Evolutionary conservation across 2,113 vertebrate genomes (phyloP).

Genomic region (Gobius niger): DNA sequence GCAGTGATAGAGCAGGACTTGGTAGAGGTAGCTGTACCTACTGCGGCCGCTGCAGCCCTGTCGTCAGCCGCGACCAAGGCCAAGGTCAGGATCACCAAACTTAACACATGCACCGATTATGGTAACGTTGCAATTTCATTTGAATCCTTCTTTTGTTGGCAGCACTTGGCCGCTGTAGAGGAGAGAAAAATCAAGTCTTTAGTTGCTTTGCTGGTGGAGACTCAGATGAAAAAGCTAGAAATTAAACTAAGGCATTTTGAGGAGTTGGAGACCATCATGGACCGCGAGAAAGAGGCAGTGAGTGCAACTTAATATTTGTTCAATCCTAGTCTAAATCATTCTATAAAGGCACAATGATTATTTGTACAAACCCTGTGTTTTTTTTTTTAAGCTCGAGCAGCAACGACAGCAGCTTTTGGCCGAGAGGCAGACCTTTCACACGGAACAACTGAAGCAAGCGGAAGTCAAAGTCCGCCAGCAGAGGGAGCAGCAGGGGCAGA

Average conservation of each 20-base stretch:
- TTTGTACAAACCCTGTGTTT: not conserved
- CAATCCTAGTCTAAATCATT: not conserved
- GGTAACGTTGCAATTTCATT: not conserved
- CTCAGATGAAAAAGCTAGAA: conserved; percentile 98
- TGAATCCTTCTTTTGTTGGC: not conserved
- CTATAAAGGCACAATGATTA: not conserved
- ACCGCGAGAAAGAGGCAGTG: conserved; percentile 94
- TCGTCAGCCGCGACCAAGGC: conserved; percentile 96
- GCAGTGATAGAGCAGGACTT: conserved; percentile 86
- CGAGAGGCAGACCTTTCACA: conserved; percentile 94
- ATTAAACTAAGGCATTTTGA: conserved; percentile 98
- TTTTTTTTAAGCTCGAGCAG: conserved; percentile 84
- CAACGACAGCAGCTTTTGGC: conserved; percentile 95
- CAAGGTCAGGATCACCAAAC: conserved; percentile 80
- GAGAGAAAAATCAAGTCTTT: conserved; percentile 97
- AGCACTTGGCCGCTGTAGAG: conserved; percentile 96
- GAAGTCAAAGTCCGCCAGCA: conserved; percentile 91
- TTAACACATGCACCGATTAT: conserved; percentile 12
- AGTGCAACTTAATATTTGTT: conserved; percentile 26
- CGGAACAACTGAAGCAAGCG: conserved; percentile 94
- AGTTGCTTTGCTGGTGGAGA: conserved; percentile 94
- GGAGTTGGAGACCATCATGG: conserved; percentile 98
- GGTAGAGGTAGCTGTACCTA: conserved; percentile 89
- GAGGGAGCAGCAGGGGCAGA: conserved; percentile 86
- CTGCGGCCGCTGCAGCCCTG: conserved; percentile 91